phyloP scores from a whole-genome alignment of 37 sponge, comb jelly and placozoan species.

The Cladorhizidae sp. region DNA sequence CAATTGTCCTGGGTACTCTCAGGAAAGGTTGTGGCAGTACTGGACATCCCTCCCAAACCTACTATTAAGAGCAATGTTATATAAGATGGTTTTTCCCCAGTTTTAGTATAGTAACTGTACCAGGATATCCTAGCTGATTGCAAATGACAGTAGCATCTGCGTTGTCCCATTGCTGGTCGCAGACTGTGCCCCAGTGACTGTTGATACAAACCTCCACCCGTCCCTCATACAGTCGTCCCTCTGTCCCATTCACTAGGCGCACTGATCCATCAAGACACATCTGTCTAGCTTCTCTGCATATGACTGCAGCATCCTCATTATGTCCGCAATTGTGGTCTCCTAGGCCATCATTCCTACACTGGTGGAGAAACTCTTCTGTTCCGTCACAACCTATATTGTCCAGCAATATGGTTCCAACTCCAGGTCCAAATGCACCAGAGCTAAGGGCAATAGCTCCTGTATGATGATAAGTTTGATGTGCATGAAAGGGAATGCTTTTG shows the following conservation, averaged over 20 bases:
- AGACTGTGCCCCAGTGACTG: conserved; percentile 61
- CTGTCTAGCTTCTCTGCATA: not conserved
- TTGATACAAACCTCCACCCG: conserved; percentile 60
- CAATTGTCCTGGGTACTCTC: too few relatives aligned
- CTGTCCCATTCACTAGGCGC: conserved; percentile 41
- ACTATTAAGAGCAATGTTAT: too few relatives aligned
- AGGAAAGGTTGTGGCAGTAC: too few relatives aligned
- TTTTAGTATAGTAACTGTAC: not conserved
- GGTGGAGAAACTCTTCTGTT: not conserved
- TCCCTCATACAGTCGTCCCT: conserved; percentile 15
- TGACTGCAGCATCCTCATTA: conserved; percentile 32
- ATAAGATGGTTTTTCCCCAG: too few relatives aligned
- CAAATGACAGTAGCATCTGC: conserved; percentile 58
- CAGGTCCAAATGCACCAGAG: conserved; percentile 1
- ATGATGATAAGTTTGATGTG: not conserved
- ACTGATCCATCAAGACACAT: conserved; percentile 22
- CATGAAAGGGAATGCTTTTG: not conserved
- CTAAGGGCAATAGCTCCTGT: conserved; percentile 1
- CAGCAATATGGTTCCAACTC: conserved; percentile 14
- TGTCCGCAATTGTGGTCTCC: conserved; percentile 47
- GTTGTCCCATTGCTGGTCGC: conserved; percentile 40
- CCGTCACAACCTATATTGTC: conserved; percentile 21
- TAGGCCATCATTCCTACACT: not conserved
- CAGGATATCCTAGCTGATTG: conserved; percentile 62
- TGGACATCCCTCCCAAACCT: too few relatives aligned